These are phyloP conservation scores for Panurus biarmicus DNA, from an alignment of 2,113 vertebrate species.

Conservation along the genomic window DNA sequence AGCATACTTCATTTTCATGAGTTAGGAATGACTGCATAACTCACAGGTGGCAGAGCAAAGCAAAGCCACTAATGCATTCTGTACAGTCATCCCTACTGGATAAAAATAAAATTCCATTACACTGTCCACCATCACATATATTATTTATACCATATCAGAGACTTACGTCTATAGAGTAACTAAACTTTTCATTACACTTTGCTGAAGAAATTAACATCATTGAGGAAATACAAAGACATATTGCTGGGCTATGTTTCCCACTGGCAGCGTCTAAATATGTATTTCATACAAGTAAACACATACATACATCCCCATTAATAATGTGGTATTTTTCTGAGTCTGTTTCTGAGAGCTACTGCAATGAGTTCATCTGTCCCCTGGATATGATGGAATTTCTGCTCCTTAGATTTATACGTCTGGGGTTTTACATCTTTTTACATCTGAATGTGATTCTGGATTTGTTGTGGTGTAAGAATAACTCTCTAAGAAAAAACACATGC, in stretches of 20 bases:
- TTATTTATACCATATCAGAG: constrained; percentile 52
- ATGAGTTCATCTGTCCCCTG: constrained; percentile 16
- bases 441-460: neutral
- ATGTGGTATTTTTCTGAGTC: constrained; percentile 5
- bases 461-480: neutral
- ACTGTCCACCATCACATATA: constrained; percentile 30
- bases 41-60: constrained; percentile 56
- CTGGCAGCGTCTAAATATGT: constrained; percentile 29
- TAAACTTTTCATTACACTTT: constrained; percentile 49
- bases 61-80: constrained; percentile 45
- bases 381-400: constrained; percentile 33
- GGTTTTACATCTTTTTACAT: neutral
- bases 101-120: constrained; percentile 58
- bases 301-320: constrained; percentile 37
- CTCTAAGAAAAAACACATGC: neutral
- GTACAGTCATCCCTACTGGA: constrained; percentile 39
- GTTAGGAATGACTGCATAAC: constrained; percentile 59
- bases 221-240: constrained; percentile 59
- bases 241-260: constrained; percentile 46
- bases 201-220: constrained; percentile 56
- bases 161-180: constrained; percentile 47
- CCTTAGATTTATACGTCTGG: constrained; percentile 24
- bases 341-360: constrained; percentile 18
- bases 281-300: constrained; percentile 47
- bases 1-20: constrained; percentile 59